These are phyloP conservation scores for Catagonus wagneri DNA, from an alignment of 2,113 vertebrate genomes.

Conservation along the genomic window DNA sequence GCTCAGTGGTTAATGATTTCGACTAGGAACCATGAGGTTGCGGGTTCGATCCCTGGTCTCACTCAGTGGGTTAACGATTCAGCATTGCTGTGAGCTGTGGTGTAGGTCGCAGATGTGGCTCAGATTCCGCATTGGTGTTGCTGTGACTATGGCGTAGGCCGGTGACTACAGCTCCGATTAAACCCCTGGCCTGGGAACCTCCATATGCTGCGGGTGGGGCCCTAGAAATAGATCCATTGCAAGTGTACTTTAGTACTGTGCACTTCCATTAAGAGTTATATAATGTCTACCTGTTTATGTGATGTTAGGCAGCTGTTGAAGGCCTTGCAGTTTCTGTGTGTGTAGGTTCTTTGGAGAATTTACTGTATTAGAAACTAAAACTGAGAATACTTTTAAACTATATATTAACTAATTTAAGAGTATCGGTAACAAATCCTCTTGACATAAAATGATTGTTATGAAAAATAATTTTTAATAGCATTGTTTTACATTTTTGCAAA, in stretches of 20 bases:
- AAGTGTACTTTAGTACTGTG: background rate
- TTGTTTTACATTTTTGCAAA: conserved; percentile 47
- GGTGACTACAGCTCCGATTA: too few relatives aligned
- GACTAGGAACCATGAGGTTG: too few relatives aligned
- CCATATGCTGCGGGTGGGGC: too few relatives aligned
- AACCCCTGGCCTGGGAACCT: too few relatives aligned
- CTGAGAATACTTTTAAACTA: background rate
- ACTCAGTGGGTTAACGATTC: too few relatives aligned
- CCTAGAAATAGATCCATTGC: too few relatives aligned
- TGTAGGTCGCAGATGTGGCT: too few relatives aligned
- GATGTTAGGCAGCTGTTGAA: conserved; percentile 37
- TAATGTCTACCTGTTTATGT: background rate
- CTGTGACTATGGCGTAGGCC: too few relatives aligned
- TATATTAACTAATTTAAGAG: background rate
- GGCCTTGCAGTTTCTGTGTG: background rate
- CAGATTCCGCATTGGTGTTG: too few relatives aligned
- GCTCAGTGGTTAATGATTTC: too few relatives aligned
- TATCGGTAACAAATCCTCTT: background rate
- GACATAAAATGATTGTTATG: background rate
- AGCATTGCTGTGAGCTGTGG: too few relatives aligned
- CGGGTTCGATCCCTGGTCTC: too few relatives aligned
- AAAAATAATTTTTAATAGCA: background rate
- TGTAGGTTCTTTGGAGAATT: background rate
- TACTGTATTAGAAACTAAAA: conserved; percentile 22
- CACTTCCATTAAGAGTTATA: background rate